Percentiles rank a stretch among this genome's conserved stretches.
These are phyloP conservation scores for Amitus sp. DNA, from an alignment of 2,888 invertebrate species.

Conservation along the genomic window DNA sequence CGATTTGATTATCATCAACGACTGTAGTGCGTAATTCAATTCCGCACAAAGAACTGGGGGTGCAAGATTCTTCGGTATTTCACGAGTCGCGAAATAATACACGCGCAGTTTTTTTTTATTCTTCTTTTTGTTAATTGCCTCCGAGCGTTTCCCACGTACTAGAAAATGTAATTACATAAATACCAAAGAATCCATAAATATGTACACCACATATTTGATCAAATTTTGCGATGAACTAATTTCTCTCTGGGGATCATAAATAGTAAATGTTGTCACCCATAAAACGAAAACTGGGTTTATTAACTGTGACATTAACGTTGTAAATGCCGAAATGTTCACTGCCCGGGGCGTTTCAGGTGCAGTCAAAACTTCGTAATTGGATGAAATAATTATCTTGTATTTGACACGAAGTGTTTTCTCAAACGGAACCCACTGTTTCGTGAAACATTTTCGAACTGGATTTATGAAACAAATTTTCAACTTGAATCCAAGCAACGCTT, in stretches of 20 bases:
- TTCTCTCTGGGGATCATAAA: too few relatives aligned
- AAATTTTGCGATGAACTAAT: too few relatives aligned
- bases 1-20: neutral
- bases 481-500: neutral
- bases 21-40: neutral
- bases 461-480: neutral
- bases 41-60: neutral
- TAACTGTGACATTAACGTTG: neutral
- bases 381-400: conserved; percentile 2
- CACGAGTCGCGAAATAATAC: too few relatives aligned
- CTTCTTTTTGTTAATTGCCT: too few relatives aligned
- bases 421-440: neutral
- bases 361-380: neutral
- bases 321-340: neutral
- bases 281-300: too few relatives aligned
- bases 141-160: too few relatives aligned
- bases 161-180: too few relatives aligned
- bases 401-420: neutral
- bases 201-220: too few relatives aligned
- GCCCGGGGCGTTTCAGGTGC: neutral
- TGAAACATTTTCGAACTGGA: neutral
- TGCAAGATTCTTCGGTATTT: too few relatives aligned
- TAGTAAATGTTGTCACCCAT: too few relatives aligned
- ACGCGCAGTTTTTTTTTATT: too few relatives aligned
- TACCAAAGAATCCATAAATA: too few relatives aligned